Percentiles rank a stretch among this genome's conserved stretches.
These are phyloP conservation scores for Protonibea diacanthus DNA, from an alignment of 2,797 vertebrate species.

Conservation along the genomic window DNA sequence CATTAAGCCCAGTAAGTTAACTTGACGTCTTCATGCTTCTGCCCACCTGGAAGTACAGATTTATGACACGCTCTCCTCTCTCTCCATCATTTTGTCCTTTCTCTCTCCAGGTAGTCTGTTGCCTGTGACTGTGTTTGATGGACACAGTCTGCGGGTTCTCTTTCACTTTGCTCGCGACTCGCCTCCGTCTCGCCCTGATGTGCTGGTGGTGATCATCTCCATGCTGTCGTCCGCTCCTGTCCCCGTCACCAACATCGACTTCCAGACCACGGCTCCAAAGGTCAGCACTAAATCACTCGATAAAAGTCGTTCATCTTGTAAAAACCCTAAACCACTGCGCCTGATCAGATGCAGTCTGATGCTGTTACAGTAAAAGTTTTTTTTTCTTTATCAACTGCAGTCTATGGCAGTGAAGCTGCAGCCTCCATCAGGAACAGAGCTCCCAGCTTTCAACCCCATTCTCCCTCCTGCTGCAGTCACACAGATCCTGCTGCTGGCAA, in stretches of 20 bases:
- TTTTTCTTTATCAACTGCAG: constrained; percentile 73
- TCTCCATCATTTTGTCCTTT: background rate
- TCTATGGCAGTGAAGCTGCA: constrained; percentile 97
- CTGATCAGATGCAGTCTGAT: background rate
- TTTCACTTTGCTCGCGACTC: constrained; percentile 95
- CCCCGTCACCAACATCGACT: constrained; percentile 92
- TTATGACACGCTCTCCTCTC: background rate
- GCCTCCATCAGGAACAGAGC: constrained; percentile 93
- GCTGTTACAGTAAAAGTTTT: background rate
- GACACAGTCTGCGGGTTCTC: constrained; percentile 94
- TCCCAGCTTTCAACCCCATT: constrained; percentile 96
- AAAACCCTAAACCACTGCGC: background rate
- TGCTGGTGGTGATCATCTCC: constrained; percentile 97
- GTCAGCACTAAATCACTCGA: constrained; percentile 73
- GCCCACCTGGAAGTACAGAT: background rate
- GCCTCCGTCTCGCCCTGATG: constrained; percentile 89
- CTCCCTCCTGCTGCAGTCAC: constrained; percentile 97
- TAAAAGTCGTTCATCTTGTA: background rate
- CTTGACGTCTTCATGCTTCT: background rate
- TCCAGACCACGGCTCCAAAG: constrained; percentile 94
- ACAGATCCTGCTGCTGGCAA: constrained; percentile 96
- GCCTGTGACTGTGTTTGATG: constrained; percentile 96
- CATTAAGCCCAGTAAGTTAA: constrained; percentile 93
- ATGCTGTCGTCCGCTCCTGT: constrained; percentile 96
- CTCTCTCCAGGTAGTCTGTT: constrained; percentile 90